Conservation (phyloP, 2,888 invertebrate genomes). For the Bhutanitis thaidina region DNA sequence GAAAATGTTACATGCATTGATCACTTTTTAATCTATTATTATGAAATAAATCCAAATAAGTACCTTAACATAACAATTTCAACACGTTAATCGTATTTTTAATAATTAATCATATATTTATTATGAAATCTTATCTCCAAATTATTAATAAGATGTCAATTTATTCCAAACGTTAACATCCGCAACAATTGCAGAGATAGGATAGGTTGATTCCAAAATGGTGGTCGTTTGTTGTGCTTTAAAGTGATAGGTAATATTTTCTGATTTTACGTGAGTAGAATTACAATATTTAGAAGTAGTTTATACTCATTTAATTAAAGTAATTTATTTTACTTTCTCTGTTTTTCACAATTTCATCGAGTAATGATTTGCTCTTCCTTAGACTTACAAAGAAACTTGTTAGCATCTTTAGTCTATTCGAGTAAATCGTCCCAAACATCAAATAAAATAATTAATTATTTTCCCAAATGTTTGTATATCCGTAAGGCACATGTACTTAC, state of each 20-base stretch:
- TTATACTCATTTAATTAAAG: neutral
- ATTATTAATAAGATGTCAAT: constrained; percentile 23
- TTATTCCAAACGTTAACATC: constrained; percentile 39
- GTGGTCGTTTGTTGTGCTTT: constrained; percentile 80
- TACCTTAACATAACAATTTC: neutral
- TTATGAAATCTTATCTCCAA: neutral
- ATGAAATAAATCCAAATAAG: constrained; percentile 4
- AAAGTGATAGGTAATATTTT: constrained; percentile 49
- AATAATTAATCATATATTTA: neutral
- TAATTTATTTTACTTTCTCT: neutral
- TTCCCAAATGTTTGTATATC: neutral
- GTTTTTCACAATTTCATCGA: neutral
- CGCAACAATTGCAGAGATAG: constrained; percentile 42
- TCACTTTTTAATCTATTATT: constrained; percentile 18
- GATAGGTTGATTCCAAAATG: constrained; percentile 74
- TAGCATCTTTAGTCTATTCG: constrained; percentile 8
- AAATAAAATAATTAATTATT: constrained; percentile 6
- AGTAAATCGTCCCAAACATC: constrained; percentile 11
- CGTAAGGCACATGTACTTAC: neutral
- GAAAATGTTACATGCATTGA: too few relatives aligned
- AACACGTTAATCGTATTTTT: constrained; percentile 2
- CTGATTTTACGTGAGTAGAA: constrained; percentile 12
- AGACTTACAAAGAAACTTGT: constrained; percentile 47
- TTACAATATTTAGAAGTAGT: neutral
- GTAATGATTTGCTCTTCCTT: constrained; percentile 31